Evolutionary conservation across 2,113 vertebrate genomes (phyloP), one percentile per base, ranked within the genome.

Genomic region (Chaetorhynchus papuensis): DNA sequence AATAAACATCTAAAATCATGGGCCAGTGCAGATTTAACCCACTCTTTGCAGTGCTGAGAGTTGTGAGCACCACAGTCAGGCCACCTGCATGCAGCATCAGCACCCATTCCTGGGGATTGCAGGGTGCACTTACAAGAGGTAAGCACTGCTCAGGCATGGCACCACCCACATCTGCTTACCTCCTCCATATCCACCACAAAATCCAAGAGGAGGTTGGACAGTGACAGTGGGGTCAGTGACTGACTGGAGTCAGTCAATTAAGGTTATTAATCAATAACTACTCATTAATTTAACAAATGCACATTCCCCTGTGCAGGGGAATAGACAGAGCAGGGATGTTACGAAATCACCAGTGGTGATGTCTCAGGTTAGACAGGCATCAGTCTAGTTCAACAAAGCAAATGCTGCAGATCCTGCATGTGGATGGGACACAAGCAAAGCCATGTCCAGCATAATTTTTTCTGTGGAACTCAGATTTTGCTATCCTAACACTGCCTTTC

Each of bases 71-170:
- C 2, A 1, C 50, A 56, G 22, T 30, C 10, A 18, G 50, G 42
- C 31, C 52, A 39, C 63, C n/a, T 8, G 1, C 3, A 1, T 4
- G 26, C 54, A 24, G 53, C 22, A 44, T 37, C 72, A 65, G 35
- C n/a, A n/a, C 11, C n/a, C 3, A 0, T 30, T 41, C 69, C 50
- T n/a, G 39, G 5, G 33, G 47, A 68, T 3, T 8, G 0, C 61
- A 54, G 57, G 21, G 27, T 5, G 26, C 39, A 49, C 26, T 12
- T 17, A 17, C 1, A 2, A 24, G 54, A 45, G 41, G 19, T 6
- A 26, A n/a, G 19, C 52, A 35, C 75, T 60, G 27, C 44, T 30
- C 57, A 31, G 33, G 27, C 30, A 39, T 0, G 0, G 56, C 41
- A 45, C 35, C 31, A 35, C 39, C 14, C 49, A 15, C 1, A 0